These are phyloP conservation scores for Mohoua ochrocephala DNA, from an alignment of 2,113 vertebrate species.

Conservation along the genomic window DNA sequence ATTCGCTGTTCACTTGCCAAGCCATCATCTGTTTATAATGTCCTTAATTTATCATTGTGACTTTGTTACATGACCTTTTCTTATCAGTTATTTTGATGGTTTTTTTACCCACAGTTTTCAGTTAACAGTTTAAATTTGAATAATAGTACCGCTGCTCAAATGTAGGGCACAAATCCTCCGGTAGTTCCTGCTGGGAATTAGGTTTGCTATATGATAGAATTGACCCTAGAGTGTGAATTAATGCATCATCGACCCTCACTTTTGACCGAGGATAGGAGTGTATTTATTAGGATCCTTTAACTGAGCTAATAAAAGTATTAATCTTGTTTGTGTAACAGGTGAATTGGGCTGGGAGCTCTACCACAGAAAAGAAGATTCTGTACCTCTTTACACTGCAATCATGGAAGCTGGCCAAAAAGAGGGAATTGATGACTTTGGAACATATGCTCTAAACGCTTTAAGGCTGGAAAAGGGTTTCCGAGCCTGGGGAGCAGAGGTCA, in stretches of 20 bases:
- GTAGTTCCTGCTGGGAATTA: neutral
- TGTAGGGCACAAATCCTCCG: neutral
- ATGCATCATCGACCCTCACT: neutral
- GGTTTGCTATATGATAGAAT: neutral
- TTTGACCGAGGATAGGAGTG: neutral
- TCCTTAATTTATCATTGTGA: neutral
- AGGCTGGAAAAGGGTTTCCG: constrained; percentile 95
- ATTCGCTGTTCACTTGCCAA: neutral
- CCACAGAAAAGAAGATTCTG: constrained; percentile 80
- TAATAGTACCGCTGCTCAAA: neutral
- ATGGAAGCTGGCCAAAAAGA: constrained; percentile 90
- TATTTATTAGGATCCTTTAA: neutral
- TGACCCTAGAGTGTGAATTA: neutral
- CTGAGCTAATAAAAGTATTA: neutral
- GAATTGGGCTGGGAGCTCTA: constrained; percentile 98
- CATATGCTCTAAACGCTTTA: constrained; percentile 87
- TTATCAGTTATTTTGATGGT: neutral
- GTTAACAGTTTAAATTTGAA: neutral
- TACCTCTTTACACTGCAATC: constrained; percentile 77
- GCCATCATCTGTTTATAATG: neutral
- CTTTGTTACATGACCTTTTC: neutral
- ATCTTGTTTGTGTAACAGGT: constrained; percentile 69
- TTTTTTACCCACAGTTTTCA: neutral
- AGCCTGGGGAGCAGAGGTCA: constrained; percentile 95
- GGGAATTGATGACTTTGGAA: constrained; percentile 92